Evolutionary conservation across 2,888 invertebrate genomes (phyloP), one percentile per base, ranked within the genome.

Genomic region (Cataglyphis albicans): DNA sequence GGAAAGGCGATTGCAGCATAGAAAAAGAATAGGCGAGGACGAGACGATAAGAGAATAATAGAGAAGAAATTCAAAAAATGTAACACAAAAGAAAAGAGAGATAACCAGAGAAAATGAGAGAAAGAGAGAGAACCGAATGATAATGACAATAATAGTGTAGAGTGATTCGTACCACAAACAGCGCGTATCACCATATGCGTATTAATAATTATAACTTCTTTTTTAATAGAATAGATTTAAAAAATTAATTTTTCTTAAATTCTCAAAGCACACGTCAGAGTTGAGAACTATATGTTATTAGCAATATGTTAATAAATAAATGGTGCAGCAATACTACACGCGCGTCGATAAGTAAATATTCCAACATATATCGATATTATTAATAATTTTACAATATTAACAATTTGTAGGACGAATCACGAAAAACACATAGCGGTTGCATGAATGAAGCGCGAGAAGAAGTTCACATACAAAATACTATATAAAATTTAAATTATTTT

Each of bases 71-170:
- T 55, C 3, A 32, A 55, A 61, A 29, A 65, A 15, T 15, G 61
- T 78, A 57, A 82, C 32, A 67, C 81, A 73, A n/a, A 67, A 57
- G 35, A 63, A 67, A 75, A 73, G 74, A 61, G 35, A 78, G 81
- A 73, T 0, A 32, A 29, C 74, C n/a, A 84, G 52, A 65, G 10
- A 44, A 18, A 55, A n/a, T 18, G 76, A 81, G 81, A 82, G 18
- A 57, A 64, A 81, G 63, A 83, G 32, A 84, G 80, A 65, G 64
- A 84, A 84, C 44, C 81, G 90, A 92, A 87, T 90, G 91, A 91
- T 91, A 92, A 90, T 90, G 91, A 93, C 93, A 93, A 93, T 93
- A 93, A 93, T 93, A 92, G 89, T 90, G 91, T 90, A 86, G 89
- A 90, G 90, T 88, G 88, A 90, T 90, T 92, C 90, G 89, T 91